These are phyloP conservation scores for Lethenteron camtschaticum DNA, from an alignment of 2,113 vertebrate species.

Conservation along the genomic window DNA sequence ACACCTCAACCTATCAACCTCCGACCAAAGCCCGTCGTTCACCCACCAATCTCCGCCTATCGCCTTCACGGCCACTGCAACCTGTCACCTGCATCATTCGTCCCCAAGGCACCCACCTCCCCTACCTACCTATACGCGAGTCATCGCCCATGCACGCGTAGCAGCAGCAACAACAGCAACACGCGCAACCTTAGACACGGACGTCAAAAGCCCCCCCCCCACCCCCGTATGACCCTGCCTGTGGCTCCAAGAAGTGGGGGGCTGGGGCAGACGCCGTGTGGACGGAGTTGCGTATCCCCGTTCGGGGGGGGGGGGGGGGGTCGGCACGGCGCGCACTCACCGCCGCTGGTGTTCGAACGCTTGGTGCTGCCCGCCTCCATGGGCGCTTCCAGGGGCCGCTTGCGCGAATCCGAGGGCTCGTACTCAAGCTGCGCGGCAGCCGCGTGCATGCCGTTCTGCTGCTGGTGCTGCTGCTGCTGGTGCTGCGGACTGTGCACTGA, in stretches of 20 bases:
- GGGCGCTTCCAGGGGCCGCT: conserved; percentile 42
- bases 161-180: no score
- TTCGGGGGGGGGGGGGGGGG: background rate
- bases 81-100: no score
- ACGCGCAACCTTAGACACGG: no score
- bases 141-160: no score
- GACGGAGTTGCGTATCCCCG: background rate
- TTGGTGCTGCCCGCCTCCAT: conserved; percentile 48
- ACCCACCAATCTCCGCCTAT: no score
- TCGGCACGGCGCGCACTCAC: conserved; percentile 16
- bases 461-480: conserved; percentile 1
- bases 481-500: background rate
- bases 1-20: no score
- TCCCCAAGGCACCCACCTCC: no score
- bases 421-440: background rate
- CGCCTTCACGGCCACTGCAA: no score
- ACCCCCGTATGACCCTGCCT: background rate
- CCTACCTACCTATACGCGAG: no score
- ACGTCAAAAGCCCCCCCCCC: background rate
- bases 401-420: conserved; percentile 42
- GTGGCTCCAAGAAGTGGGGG: conserved; percentile 1
- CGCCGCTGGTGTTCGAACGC: conserved; percentile 46
- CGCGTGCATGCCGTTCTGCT: background rate
- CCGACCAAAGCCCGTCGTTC: no score
- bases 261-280: conserved; percentile 11